These are phyloP conservation scores for Drosophila burlai DNA, from an alignment of 1,140 invertebrate genomes.

Conservation along the genomic window DNA sequence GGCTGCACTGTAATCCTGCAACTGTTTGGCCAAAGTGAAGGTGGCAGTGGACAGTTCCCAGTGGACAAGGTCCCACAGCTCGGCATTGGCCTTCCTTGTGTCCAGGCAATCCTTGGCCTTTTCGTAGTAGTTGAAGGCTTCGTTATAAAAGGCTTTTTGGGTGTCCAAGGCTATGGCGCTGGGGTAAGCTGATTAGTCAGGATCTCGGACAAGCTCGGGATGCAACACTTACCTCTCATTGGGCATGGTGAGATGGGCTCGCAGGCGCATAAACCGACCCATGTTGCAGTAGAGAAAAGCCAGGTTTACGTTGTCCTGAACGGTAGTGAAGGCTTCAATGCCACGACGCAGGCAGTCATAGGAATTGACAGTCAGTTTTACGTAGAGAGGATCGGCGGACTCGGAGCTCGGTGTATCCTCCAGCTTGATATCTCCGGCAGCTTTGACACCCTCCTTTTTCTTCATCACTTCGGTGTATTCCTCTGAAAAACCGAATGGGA, in stretches of 20 bases:
- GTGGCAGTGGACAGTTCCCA: slow-evolving; percentile 95
- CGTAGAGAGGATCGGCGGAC: slow-evolving; percentile 54
- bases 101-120: slow-evolving; percentile 87
- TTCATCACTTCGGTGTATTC: slow-evolving; percentile 70
- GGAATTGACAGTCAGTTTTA: slow-evolving; percentile 85
- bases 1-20: slow-evolving; percentile 88
- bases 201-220: background rate
- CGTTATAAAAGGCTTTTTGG: slow-evolving; percentile 76
- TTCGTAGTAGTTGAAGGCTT: slow-evolving; percentile 79
- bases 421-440: background rate
- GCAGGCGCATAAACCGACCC: slow-evolving; percentile 87
- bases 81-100: slow-evolving; percentile 87
- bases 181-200: too few species aligned
- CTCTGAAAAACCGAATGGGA: slow-evolving; percentile 38
- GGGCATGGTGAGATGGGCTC: slow-evolving; percentile 89
- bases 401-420: slow-evolving; percentile 1
- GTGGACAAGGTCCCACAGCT: slow-evolving; percentile 92
- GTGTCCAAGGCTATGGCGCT: slow-evolving; percentile 60
- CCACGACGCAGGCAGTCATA: slow-evolving; percentile 86
- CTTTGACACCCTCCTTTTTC: slow-evolving; percentile 10
- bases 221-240: slow-evolving; percentile 62
- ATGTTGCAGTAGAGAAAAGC: slow-evolving; percentile 93
- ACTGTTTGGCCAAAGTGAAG: slow-evolving; percentile 91
- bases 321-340: slow-evolving; percentile 88
- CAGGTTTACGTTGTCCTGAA: slow-evolving; percentile 91